Percentiles rank a stretch among this genome's conserved stretches.
These are phyloP conservation scores for Panagrolaimus sp. DNA, from an alignment of 1,140 invertebrate genomes.

Conservation along the genomic window DNA sequence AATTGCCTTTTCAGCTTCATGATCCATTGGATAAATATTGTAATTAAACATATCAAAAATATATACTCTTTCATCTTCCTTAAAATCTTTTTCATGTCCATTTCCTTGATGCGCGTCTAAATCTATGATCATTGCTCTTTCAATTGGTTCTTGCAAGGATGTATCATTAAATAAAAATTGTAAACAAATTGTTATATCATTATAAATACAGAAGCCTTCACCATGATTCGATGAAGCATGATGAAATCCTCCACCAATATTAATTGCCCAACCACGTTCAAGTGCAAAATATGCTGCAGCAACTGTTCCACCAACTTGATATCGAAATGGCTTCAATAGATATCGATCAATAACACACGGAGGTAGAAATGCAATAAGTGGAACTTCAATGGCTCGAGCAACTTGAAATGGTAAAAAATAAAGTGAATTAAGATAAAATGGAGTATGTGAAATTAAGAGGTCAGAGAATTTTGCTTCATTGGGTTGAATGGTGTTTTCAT, in stretches of 20 bases:
- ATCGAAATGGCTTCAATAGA: conserved; percentile 60
- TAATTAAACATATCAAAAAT: conserved; percentile 81
- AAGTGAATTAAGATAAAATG: conserved; percentile 68
- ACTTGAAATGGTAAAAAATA: conserved; percentile 61
- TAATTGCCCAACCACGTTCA: conserved; percentile 76
- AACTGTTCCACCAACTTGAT: conserved; percentile 75
- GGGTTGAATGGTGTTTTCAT: conserved; percentile 59
- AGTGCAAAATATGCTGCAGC: conserved; percentile 72
- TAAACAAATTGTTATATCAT: conserved; percentile 73
- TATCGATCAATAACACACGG: conserved; percentile 65
- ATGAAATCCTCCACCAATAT: conserved; percentile 81
- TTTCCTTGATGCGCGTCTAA: conserved; percentile 84
- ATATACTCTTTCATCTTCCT: conserved; percentile 67
- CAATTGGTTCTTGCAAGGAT: conserved; percentile 57
- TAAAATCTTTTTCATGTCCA: conserved; percentile 76
- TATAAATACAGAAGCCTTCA: conserved; percentile 78
- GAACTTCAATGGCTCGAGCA: conserved; percentile 69
- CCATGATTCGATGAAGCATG: conserved; percentile 60
- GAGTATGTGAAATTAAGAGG: conserved; percentile 69
- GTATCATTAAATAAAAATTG: conserved; percentile 66
- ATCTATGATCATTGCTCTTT: conserved; percentile 76
- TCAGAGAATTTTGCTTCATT: conserved; percentile 68
- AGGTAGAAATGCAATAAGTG: conserved; percentile 71
- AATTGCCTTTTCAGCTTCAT: conserved; percentile 64
- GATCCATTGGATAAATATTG: conserved; percentile 74